phyloP scores from a whole-genome alignment of 2,888 invertebrate genomes.

The Charanyca ferruginea region DNA sequence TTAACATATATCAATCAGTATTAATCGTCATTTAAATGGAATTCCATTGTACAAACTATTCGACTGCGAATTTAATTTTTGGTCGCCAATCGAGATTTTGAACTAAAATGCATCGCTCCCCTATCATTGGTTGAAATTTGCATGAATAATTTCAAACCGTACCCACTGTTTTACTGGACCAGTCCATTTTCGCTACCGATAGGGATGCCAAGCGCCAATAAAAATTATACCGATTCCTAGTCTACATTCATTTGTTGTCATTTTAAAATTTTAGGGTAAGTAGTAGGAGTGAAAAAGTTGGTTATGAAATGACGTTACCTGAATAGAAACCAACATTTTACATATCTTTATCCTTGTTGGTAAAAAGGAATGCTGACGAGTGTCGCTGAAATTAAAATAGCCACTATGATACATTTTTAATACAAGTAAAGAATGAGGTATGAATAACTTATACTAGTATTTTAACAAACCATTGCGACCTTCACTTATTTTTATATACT shows the following conservation, averaged over 20 bases:
- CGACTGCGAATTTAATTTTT: conserved; percentile 66
- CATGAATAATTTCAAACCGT: conserved; percentile 76
- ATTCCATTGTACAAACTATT: conserved; percentile 42
- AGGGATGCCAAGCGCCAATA: conserved; percentile 30
- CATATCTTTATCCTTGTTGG: too few relatives aligned
- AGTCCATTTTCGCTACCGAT: conserved; percentile 63
- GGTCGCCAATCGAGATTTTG: conserved; percentile 64
- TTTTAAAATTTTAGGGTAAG: too few relatives aligned
- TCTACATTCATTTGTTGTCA: too few relatives aligned
- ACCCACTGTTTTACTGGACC: conserved; percentile 65
- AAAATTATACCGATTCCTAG: background rate
- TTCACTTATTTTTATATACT: background rate
- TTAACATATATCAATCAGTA: conserved; percentile 52
- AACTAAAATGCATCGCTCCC: conserved; percentile 68
- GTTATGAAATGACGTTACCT: too few relatives aligned
- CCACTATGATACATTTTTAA: background rate
- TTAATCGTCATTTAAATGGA: conserved; percentile 46
- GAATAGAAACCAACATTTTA: too few relatives aligned
- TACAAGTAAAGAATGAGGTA: too few relatives aligned
- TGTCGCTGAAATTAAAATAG: background rate
- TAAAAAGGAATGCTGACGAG: background rate
- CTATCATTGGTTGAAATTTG: conserved; percentile 74
- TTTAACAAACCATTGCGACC: background rate
- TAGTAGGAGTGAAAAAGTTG: too few relatives aligned
- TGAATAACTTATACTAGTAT: background rate